Evolutionary conservation across 2,888 invertebrate genomes (phyloP).

Genomic region (Tetranychus piercei): DNA sequence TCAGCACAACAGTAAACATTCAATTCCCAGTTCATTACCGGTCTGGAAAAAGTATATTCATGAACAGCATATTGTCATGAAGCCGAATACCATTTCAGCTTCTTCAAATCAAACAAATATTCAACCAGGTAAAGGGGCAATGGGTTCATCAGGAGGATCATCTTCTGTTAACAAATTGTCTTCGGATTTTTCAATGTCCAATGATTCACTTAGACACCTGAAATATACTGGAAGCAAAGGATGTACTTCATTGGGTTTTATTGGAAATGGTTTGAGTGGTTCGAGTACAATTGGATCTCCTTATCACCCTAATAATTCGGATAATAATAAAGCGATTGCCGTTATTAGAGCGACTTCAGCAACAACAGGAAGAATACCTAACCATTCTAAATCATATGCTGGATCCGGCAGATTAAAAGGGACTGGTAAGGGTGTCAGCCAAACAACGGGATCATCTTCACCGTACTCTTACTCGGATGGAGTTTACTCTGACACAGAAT

Average conservation of each 20-base stretch:
- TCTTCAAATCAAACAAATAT: background rate
- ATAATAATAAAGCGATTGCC: slow-evolving; percentile 3
- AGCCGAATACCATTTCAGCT: background rate
- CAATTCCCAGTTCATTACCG: slow-evolving; percentile 17
- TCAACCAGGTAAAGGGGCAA: background rate
- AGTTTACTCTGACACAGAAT: slow-evolving; percentile 25
- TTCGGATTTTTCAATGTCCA: background rate
- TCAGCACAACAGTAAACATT: slow-evolving; percentile 5
- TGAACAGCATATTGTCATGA: slow-evolving; percentile 22
- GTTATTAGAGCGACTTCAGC: slow-evolving; percentile 11
- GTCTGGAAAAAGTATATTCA: slow-evolving; percentile 25
- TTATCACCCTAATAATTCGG: background rate
- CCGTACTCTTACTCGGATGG: slow-evolving; percentile 20
- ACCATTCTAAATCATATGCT: background rate
- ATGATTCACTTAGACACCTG: background rate
- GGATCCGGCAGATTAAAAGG: background rate
- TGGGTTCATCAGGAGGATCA: slow-evolving; percentile 6
- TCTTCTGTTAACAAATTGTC: background rate
- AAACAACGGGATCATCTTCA: background rate
- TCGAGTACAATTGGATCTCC: background rate
- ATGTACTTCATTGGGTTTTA: background rate
- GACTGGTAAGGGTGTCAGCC: background rate
- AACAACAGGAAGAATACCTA: slow-evolving; percentile 11
- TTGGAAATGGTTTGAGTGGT: background rate
- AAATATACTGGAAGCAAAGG: background rate